Base-by-base conservation (phyloP, 2,797 vertebrate genomes). In the Loriculus beryllinus region DNA sequence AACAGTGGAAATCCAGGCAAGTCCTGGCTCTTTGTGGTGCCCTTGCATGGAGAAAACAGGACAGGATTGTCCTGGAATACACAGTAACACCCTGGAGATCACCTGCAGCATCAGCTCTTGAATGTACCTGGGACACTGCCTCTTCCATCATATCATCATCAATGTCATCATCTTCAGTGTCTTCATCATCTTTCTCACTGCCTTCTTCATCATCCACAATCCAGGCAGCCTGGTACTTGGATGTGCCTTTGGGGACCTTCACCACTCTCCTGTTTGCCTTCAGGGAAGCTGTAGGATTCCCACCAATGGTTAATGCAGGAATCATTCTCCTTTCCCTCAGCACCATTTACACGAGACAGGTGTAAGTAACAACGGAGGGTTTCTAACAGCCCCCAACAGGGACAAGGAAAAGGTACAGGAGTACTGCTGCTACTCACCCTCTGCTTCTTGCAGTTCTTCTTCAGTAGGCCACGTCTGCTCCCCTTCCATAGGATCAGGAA, bases 401-500 rank as follows among this genome's bases (percentile, higher is more conserved):
- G 26, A 70, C 25, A 68, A 23, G 7, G 37, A 42, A 52, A 51
- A 79, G 9, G 19, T 42, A 60, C 12, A 47, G 29, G 71, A 35
- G 11, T 21, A 10, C 7, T 40, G 31, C 8, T 77, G 28, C 64
- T 59, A 59, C 96, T 96, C 85, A 99, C 99, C 99, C 86, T 99
- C 98, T 74, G 99, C 99, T 92, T 99, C 99, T 72, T 96, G 97
- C 91, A 99, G 98, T 74, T 99, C 99, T 12, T 98, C 97, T 31
- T 99, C 99, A 8, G 99, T 99, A 39, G 99, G 99, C 99, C 99
- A 99, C 0, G 99, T 99, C 95, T 99, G 99, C 88, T 99, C 99
- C 57, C 99, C 99, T 8, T 99, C 99, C 99, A 99, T 99, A 35
- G 99, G 98, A 96, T 99, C 99, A 43, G 98, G 99, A 87, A 99